These are phyloP conservation scores for Eclectus roratus DNA, from an alignment of 2,113 vertebrate species.

Conservation along the genomic window DNA sequence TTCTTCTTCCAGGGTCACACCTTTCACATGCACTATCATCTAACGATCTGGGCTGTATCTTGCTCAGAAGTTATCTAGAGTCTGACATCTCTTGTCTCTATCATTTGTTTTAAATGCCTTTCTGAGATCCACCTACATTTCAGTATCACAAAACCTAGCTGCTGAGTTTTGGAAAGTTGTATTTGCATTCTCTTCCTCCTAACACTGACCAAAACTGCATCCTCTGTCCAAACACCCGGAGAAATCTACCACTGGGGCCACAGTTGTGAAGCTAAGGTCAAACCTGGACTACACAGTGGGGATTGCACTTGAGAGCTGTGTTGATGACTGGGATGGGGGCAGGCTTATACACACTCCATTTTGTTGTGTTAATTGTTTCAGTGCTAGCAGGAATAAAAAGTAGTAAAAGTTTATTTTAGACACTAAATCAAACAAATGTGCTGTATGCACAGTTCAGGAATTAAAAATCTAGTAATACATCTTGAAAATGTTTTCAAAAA, in stretches of 20 bases:
- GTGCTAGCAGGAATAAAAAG: slow-evolving; percentile 12
- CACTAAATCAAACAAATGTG: slow-evolving; percentile 45
- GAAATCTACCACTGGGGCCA: background rate
- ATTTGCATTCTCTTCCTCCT: background rate
- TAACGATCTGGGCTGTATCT: background rate
- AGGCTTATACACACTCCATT: background rate
- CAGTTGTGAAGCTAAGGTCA: background rate
- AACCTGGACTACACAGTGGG: background rate
- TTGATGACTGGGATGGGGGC: background rate
- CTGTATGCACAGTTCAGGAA: slow-evolving; percentile 5
- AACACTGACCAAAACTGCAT: background rate
- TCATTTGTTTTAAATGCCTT: background rate
- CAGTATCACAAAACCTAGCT: background rate
- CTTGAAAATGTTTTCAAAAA: slow-evolving; percentile 34
- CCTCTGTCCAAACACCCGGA: background rate
- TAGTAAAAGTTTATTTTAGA: slow-evolving; percentile 39
- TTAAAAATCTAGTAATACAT: slow-evolving; percentile 27
- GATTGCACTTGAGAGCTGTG: background rate
- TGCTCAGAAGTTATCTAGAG: background rate
- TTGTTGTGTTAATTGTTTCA: slow-evolving; percentile 10
- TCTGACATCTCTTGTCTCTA: background rate
- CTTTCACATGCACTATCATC: background rate
- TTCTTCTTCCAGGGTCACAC: background rate
- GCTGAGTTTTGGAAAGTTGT: background rate
- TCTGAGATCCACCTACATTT: background rate